phyloP scores from a whole-genome alignment of 1,140 invertebrate species.

The Caenorhabditis tropicalis region DNA sequence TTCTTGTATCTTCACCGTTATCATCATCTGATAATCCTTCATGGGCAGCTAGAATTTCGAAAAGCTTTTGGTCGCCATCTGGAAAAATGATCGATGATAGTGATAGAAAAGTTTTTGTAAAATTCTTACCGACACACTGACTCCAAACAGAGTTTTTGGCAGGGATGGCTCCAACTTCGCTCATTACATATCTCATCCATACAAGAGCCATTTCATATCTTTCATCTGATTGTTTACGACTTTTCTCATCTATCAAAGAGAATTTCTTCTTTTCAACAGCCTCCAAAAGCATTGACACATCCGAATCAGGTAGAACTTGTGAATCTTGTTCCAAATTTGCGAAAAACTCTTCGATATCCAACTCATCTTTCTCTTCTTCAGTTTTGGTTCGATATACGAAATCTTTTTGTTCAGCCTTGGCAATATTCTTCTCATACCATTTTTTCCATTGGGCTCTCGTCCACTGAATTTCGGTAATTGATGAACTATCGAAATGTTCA shows the following conservation, averaged over 20 bases:
- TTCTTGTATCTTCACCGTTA: constrained; percentile 82
- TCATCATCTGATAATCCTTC: constrained; percentile 10
- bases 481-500: background rate
- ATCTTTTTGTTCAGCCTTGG: constrained; percentile 75
- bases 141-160: background rate
- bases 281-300: constrained; percentile 35
- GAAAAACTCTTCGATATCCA: constrained; percentile 65
- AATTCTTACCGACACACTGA: constrained; percentile 6
- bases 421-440: constrained; percentile 57
- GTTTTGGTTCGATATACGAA: constrained; percentile 83
- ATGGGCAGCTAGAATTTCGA: background rate
- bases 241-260: background rate
- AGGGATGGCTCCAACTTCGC: background rate
- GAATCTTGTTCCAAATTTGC: background rate
- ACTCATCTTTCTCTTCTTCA: constrained; percentile 79
- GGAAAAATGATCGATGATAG: background rate
- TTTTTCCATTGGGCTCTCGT: constrained; percentile 53
- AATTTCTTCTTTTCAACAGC: background rate
- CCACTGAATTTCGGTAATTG: constrained; percentile 53
- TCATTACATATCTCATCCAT: constrained; percentile 41
- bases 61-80: constrained; percentile 32
- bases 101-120: background rate
- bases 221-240: constrained; percentile 18
- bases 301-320: constrained; percentile 11
- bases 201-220: constrained; percentile 25